Conservation (phyloP, 2,888 invertebrate genomes). For the Pseudococcus longispinus region DNA sequence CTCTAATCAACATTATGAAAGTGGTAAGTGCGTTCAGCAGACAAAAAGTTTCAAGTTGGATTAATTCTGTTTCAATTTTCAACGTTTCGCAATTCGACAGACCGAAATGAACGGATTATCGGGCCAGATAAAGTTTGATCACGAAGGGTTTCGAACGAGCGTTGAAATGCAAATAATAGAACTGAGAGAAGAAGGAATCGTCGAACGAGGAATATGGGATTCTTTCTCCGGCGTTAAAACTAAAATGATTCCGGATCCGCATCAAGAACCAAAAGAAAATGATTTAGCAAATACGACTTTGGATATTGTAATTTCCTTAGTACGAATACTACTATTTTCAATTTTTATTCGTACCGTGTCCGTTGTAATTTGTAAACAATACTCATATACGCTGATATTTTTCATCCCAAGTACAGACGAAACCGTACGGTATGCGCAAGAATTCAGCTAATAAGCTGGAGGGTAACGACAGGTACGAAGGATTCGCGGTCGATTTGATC, state of each 20-base stretch:
- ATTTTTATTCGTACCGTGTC: background rate
- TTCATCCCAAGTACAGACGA: slow-evolving; percentile 65
- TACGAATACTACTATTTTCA: slow-evolving; percentile 59
- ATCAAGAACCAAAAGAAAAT: slow-evolving; percentile 69
- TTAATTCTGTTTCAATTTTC: background rate
- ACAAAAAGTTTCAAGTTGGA: background rate
- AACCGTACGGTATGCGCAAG: slow-evolving; percentile 73
- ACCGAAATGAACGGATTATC: slow-evolving; percentile 63
- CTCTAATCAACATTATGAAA: slow-evolving; percentile 82
- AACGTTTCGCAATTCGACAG: slow-evolving; percentile 61
- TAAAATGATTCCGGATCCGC: slow-evolving; percentile 58
- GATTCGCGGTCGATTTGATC: slow-evolving; percentile 72
- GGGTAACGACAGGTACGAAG: slow-evolving; percentile 70
- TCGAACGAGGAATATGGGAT: slow-evolving; percentile 63
- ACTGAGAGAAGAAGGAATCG: slow-evolving; percentile 63
- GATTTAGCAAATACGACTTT: slow-evolving; percentile 66
- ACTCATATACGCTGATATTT: too few relatives aligned
- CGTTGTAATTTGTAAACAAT: too few relatives aligned
- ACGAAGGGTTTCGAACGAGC: slow-evolving; percentile 63
- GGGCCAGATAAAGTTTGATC: slow-evolving; percentile 64
- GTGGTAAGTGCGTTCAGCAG: slow-evolving; percentile 67
- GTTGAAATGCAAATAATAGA: slow-evolving; percentile 64
- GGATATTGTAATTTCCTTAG: slow-evolving; percentile 66
- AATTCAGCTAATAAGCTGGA: slow-evolving; percentile 63
- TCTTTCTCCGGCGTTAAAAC: slow-evolving; percentile 65